Percentiles rank a stretch among this genome's conserved stretches.
phyloP scores from a whole-genome alignment of 2,113 vertebrate species.

The Mustelus asterias region DNA sequence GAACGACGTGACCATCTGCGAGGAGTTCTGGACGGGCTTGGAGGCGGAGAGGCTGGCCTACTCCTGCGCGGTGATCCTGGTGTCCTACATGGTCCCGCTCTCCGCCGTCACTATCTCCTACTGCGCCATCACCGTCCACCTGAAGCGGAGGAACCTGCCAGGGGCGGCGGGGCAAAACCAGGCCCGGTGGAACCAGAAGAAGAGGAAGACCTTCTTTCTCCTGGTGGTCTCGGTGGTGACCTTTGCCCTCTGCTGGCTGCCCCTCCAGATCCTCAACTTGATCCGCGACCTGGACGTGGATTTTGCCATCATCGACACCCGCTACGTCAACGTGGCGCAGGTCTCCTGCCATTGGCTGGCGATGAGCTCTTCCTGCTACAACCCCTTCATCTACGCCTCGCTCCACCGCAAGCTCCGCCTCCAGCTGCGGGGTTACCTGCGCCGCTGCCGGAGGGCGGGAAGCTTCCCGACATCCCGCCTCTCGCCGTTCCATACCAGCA shows the following conservation, averaged over 20 bases:
- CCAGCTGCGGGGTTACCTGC: slow-evolving; percentile 56
- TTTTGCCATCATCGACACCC: slow-evolving; percentile 60
- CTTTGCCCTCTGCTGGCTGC: slow-evolving; percentile 46
- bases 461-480: slow-evolving; percentile 39
- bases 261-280: slow-evolving; percentile 54
- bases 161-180: slow-evolving; percentile 52
- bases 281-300: slow-evolving; percentile 62
- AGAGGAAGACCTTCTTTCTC: slow-evolving; percentile 59
- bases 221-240: slow-evolving; percentile 62
- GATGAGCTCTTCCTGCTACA: slow-evolving; percentile 70
- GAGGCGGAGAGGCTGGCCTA: slow-evolving; percentile 56
- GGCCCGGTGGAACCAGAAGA: slow-evolving; percentile 57
- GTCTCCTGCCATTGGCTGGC: slow-evolving; percentile 65
- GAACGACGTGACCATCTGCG: slow-evolving; percentile 60
- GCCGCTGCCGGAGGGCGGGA: slow-evolving; percentile 43
- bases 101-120: slow-evolving; percentile 64
- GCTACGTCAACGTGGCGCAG: slow-evolving; percentile 62
- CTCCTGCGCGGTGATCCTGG: slow-evolving; percentile 60
- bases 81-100: slow-evolving; percentile 66
- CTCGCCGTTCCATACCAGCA: slow-evolving; percentile 39
- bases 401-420: slow-evolving; percentile 65
- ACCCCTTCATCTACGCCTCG: slow-evolving; percentile 71
- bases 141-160: slow-evolving; percentile 54
- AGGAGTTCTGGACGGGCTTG: slow-evolving; percentile 62
- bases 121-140: slow-evolving; percentile 61